Conservation (phyloP, 2,888 invertebrate genomes). For the Blera fallax region DNA sequence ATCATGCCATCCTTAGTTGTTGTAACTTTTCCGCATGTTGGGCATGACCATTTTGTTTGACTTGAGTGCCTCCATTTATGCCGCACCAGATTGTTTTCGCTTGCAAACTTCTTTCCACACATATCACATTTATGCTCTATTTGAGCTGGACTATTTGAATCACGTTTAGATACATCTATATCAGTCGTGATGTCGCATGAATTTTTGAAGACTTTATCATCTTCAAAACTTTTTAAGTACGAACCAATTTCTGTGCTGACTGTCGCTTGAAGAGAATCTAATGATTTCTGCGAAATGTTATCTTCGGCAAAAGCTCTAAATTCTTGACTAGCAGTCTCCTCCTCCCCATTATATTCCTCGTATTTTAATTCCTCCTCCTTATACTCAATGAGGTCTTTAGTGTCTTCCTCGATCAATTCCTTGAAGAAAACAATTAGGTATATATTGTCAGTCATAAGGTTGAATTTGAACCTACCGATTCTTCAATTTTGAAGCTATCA, state of each 20-base stretch:
- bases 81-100: slow-evolving; percentile 37
- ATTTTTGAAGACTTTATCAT: neutral
- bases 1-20: slow-evolving; percentile 45
- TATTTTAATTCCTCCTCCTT: neutral
- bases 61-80: slow-evolving; percentile 45
- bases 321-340: neutral
- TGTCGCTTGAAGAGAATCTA: neutral
- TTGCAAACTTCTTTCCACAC: slow-evolving; percentile 41
- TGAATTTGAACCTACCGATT: slow-evolving; percentile 11
- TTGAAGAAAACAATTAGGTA: slow-evolving; percentile 3
- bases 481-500: neutral
- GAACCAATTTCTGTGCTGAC: neutral
- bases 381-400: slow-evolving; percentile 23
- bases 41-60: slow-evolving; percentile 41
- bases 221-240: neutral
- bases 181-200: neutral
- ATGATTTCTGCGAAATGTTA: neutral
- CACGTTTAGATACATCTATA: neutral
- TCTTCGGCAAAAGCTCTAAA: neutral
- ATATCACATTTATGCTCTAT: slow-evolving; percentile 25
- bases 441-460: neutral
- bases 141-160: neutral
- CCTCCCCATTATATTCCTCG: neutral
- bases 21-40: slow-evolving; percentile 31
- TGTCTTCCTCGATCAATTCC: slow-evolving; percentile 31